Evolutionary conservation across 2,113 vertebrate genomes (phyloP), one percentile per base, ranked within the genome.

Genomic region (Callorhinus ursinus): DNA sequence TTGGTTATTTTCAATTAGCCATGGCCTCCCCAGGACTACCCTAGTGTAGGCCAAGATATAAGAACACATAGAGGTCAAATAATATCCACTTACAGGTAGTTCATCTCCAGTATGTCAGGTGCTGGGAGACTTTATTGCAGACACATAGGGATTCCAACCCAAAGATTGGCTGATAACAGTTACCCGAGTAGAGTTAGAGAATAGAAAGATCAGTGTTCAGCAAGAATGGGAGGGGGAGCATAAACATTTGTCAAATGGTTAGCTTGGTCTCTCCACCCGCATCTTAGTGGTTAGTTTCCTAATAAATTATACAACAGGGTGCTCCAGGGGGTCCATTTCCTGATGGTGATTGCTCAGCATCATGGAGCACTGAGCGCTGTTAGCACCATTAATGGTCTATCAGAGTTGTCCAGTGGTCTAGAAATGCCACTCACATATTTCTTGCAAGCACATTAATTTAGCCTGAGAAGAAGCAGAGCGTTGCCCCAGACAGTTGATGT

Each of bases 301-400:
- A 72, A 92, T 96, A 92, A 88, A 97, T 96, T 76, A 80, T 95
- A 79, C 69, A 94, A 33, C 21, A 65, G 90, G 26, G 11, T 89
- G 28, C 42, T 65, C 57, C 84, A 28, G 39, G 53, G 76, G 74
- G 39, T 84, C 81, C 63, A 15, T 92, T 94, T 89, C 76, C 91
- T 88, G 74, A 84, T 67, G 46, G 61, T 79, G 80, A 90, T 76
- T 51, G 24, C 42, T 87, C 33, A 19, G 39, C 55, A 79, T 42
- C 85, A 15, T 31, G 74, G 76, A 74, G n/a, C 24, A 9, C 31
- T 18, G 22, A 33, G 33, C 42, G 42, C 67, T 42, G 33, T 67
- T 33, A 87, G 80, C 39, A 61, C 76, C 80, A 28, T 83, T 95
- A 87, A 80, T 33, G 74, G 55, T 90, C 74, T 31, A 24, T 90